A percentile compares a stretch with the other conserved stretches of the same genome.
phyloP scores from a whole-genome alignment of 2,888 invertebrate species.

The Thysanoteuthis rhombus region DNA sequence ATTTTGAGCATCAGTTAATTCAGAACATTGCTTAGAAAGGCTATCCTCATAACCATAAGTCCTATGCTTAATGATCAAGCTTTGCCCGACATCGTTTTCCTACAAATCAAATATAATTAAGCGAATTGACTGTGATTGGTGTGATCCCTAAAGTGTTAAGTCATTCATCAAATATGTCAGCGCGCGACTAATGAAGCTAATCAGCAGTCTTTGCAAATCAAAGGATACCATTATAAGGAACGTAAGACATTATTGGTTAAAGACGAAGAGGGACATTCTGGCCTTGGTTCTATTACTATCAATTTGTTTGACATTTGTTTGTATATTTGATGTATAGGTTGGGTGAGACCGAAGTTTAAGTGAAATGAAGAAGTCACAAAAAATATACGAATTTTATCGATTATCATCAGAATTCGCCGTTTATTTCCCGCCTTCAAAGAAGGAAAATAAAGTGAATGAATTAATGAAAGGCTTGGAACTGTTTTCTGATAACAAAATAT shows the following conservation, averaged over 20 bases:
- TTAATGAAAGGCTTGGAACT: too few relatives aligned
- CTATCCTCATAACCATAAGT: not conserved
- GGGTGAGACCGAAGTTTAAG: not conserved
- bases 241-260: not conserved
- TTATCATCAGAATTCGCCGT: too few relatives aligned
- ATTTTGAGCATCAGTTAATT: not conserved
- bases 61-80: not conserved
- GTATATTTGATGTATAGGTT: not conserved
- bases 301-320: not conserved
- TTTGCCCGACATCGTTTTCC: not conserved
- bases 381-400: not conserved
- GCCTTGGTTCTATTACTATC: not conserved
- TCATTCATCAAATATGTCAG: not conserved
- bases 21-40: not conserved
- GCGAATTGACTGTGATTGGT: not conserved
- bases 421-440: too few relatives aligned
- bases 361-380: not conserved
- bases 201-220: not conserved
- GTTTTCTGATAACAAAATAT: too few relatives aligned
- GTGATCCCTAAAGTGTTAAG: not conserved
- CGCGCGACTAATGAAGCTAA: not conserved
- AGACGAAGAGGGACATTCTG: not conserved
- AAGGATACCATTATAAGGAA: not conserved
- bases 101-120: not conserved
- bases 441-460: too few relatives aligned